phyloP scores from a whole-genome alignment of 2,113 vertebrate species.

The Thinocorus orbignyianus region DNA sequence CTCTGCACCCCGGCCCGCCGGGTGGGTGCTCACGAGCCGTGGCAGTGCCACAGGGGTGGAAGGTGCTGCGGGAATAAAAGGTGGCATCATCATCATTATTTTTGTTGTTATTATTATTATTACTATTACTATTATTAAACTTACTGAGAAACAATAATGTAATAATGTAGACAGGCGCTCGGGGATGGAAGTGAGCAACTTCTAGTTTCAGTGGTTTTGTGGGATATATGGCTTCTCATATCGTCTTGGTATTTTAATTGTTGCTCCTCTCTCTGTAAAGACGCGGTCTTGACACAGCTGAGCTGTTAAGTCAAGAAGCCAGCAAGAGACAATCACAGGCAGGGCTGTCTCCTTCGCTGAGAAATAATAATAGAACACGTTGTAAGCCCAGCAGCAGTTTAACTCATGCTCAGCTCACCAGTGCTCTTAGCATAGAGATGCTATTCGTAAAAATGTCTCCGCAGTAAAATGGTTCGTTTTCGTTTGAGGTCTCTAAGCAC shows the following conservation, averaged over 20 bases:
- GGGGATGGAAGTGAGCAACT: neutral
- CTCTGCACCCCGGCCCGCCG: fast-evolving
- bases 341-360: neutral
- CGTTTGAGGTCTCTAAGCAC: neutral
- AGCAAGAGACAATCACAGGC: neutral
- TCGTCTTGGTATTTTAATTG: neutral
- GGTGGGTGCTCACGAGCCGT: neutral
- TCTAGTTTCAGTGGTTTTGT: neutral
- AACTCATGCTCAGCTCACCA: neutral
- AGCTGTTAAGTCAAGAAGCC: neutral
- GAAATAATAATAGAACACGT: neutral
- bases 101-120: neutral
- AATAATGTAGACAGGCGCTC: neutral
- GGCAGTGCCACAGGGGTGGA: neutral
- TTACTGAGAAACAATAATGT: neutral
- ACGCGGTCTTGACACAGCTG: neutral
- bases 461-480: neutral
- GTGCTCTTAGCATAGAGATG: neutral
- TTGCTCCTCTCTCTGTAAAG: neutral
- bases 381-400: neutral
- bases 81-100: too few species aligned
- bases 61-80: neutral
- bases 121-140: neutral
- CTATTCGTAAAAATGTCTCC: neutral
- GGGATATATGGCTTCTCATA: neutral